Conservation (phyloP, 2,797 vertebrate species). For the Cheirogaleus major region DNA sequence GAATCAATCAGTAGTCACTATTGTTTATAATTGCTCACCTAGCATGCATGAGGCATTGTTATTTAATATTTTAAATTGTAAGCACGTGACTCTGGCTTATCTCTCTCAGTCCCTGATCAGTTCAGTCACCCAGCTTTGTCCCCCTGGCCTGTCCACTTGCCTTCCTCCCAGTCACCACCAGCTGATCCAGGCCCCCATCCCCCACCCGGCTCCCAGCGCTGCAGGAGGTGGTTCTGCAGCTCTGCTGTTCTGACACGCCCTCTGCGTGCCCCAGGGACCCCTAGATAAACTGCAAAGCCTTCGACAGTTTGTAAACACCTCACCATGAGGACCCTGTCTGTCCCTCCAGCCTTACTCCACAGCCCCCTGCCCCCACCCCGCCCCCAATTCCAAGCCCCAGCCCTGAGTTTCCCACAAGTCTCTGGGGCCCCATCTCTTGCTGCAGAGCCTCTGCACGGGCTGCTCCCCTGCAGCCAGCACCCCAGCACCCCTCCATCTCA, state of each 20-base stretch:
- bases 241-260: not conserved
- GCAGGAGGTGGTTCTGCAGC: not conserved
- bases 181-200: not conserved
- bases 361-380: not conserved
- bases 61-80: not conserved
- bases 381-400: not conserved
- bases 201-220: not conserved
- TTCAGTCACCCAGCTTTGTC: not conserved
- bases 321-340: fast-evolving
- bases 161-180: not conserved
- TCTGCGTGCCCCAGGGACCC: not conserved
- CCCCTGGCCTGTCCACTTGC: not conserved
- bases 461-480: not conserved
- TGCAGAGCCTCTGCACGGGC: not conserved
- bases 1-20: not conserved
- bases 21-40: not conserved
- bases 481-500: not conserved
- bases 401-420: too few relatives aligned
- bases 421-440: not conserved
- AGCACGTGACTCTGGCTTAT: not conserved
- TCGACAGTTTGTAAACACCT: not conserved
- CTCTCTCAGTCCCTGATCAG: not conserved
- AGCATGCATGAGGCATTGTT: not conserved
- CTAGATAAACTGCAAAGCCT: not conserved
- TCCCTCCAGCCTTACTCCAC: not conserved